Evolutionary conservation across 2,888 invertebrate genomes (phyloP).

Genomic region (Bombyx huttoni): DNA sequence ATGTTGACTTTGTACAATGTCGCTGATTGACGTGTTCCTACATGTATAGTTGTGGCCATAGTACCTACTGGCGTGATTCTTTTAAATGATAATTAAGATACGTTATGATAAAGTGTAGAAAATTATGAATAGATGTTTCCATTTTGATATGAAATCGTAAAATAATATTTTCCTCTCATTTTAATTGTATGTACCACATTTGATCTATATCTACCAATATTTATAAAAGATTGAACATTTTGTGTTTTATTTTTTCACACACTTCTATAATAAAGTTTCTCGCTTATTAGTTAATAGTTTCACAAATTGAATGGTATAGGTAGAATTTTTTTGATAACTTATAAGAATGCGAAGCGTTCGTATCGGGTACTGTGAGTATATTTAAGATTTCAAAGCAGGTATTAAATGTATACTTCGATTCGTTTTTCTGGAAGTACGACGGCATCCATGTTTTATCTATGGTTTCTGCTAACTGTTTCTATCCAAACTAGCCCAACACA

Average conservation of each 20-base stretch:
- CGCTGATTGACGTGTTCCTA: constrained; percentile 37
- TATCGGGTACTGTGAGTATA: too few species aligned
- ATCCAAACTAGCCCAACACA: too few species aligned
- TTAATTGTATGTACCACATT: constrained; percentile 71
- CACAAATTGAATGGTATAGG: too few species aligned
- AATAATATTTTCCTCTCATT: constrained; percentile 67
- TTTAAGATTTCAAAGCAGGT: too few species aligned
- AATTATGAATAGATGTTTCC: constrained; percentile 63
- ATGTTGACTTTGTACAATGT: background rate
- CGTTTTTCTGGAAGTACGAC: too few species aligned
- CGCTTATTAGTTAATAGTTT: too few species aligned
- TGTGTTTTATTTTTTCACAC: constrained; percentile 39
- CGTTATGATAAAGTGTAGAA: constrained; percentile 66
- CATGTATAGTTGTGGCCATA: constrained; percentile 41
- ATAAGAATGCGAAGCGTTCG: too few species aligned
- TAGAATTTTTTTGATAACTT: too few species aligned
- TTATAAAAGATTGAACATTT: constrained; percentile 67
- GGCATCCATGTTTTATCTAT: too few species aligned
- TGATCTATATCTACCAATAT: constrained; percentile 72
- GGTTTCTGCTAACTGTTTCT: too few species aligned
- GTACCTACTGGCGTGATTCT: constrained; percentile 22
- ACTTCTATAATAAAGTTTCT: too few species aligned
- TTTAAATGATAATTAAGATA: constrained; percentile 13
- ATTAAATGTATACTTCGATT: too few species aligned
- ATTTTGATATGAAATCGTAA: constrained; percentile 69